These are phyloP conservation scores for Madoqua kirkii DNA, from an alignment of 2,113 vertebrate genomes.

Conservation along the genomic window DNA sequence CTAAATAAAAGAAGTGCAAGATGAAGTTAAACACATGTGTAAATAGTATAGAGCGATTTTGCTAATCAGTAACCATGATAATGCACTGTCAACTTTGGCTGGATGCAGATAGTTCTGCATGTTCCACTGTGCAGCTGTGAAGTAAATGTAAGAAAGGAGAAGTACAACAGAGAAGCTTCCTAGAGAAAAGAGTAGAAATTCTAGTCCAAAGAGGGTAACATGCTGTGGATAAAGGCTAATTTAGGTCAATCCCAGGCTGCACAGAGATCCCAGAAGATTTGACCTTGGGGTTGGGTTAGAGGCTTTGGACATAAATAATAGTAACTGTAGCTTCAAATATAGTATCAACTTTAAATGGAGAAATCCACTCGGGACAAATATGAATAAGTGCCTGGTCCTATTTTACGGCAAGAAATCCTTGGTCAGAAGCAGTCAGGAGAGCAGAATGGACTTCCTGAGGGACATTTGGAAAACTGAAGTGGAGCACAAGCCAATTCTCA, in stretches of 20 bases:
- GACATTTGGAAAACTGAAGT: neutral
- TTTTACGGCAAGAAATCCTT: neutral
- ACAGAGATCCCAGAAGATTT: neutral
- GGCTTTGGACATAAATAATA: neutral
- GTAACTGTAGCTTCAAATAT: neutral
- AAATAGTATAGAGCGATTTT: neutral
- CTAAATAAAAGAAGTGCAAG: neutral
- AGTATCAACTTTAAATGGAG: neutral
- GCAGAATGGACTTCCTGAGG: neutral
- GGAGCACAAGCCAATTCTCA: neutral
- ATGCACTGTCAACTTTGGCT: neutral
- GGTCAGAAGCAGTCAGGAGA: neutral
- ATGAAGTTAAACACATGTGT: neutral
- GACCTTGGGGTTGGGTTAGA: neutral
- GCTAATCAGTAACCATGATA: neutral
- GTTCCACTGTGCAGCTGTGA: neutral
- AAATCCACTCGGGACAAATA: neutral
- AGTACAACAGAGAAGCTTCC: neutral
- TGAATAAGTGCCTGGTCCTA: neutral
- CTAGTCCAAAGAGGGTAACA: neutral
- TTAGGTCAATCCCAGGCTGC: neutral
- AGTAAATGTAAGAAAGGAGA: neutral
- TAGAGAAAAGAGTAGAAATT: neutral
- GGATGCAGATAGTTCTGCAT: no score
- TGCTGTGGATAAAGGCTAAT: neutral